phyloP scores from a whole-genome alignment of 2,888 invertebrate species.

The Ectemnius lituratus region DNA sequence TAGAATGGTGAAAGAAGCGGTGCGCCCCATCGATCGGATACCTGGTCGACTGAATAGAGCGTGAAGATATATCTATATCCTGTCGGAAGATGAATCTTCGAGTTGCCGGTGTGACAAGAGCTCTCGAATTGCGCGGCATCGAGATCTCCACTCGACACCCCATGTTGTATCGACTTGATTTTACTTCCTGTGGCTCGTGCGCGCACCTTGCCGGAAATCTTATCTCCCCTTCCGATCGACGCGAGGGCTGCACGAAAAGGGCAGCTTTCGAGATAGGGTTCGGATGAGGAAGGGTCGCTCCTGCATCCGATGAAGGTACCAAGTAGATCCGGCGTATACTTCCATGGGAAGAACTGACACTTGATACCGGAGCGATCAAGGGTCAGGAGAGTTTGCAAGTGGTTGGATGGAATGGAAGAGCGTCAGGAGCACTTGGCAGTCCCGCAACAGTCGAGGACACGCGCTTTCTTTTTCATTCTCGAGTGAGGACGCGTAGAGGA shows the following conservation, averaged over 20 bases:
- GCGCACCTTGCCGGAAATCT: slow-evolving; percentile 61
- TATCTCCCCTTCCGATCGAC: slow-evolving; percentile 62
- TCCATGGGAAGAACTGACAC: slow-evolving; percentile 54
- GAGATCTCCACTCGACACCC: neutral
- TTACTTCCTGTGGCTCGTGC: slow-evolving; percentile 54
- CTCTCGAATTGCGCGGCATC: too few species aligned
- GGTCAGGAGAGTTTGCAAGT: slow-evolving; percentile 8
- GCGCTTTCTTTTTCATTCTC: slow-evolving; percentile 44
- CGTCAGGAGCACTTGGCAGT: slow-evolving; percentile 16
- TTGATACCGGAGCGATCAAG: slow-evolving; percentile 47
- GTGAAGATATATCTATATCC: neutral
- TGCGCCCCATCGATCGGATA: slow-evolving; percentile 3
- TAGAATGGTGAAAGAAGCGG: neutral
- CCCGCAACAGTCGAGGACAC: slow-evolving; percentile 24
- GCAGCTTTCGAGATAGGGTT: slow-evolving; percentile 17
- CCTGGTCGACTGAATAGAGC: neutral
- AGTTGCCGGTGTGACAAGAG: slow-evolving; percentile 21
- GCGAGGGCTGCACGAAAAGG: slow-evolving; percentile 16
- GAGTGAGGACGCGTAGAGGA: slow-evolving; percentile 27
- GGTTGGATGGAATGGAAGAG: slow-evolving; percentile 2
- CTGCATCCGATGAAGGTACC: slow-evolving; percentile 50
- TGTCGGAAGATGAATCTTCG: neutral
- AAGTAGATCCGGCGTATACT: slow-evolving; percentile 4
- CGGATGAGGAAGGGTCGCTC: slow-evolving; percentile 27
- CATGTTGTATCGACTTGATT: slow-evolving; percentile 36